Evolutionary conservation across 1,140 invertebrate genomes (phyloP), one percentile per base, ranked within the genome.

Genomic region (Helicoverpa armigera): DNA sequence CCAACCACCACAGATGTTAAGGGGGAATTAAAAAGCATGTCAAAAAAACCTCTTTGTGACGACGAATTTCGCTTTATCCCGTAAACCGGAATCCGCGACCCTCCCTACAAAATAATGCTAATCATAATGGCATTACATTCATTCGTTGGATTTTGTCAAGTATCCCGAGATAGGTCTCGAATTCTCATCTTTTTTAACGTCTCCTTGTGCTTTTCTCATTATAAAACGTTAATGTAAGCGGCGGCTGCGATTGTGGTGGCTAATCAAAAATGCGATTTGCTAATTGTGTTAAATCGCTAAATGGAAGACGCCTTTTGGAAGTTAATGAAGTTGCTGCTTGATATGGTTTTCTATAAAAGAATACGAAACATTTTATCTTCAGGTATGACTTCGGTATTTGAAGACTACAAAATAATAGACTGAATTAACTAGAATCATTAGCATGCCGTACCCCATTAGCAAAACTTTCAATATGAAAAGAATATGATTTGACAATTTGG

Each of bases 101-200:
- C 90, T 90, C 81, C 83, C 80, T 84, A 83, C 82, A 83, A 89
- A 89, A 91, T 94, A 93, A 92, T 91, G 90, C 92, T 94, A 94
- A 94, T 94, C 90, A 90, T 94, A 94, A 94, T 94, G 87, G 90
- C 89, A 94, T 93, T 94, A 94, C 91, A 93, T 93, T 94, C 91
- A 92, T 92, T 92, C 90, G 81, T 35, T 69, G 91, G 88, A 93
- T 91, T 92, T 91, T 86, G 86, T 92, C 88, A 92, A 93, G 92
- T 92, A 91, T 94, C 88, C 85, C 82, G 79, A 83, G 87, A 89
- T 87, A 85, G 85, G 82, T 84, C 81, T 80, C 77, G 88, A 83
- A 86, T 88, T 90, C 88, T 86, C 61, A 67, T 89, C 80, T 86
- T 89, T 91, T 91, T 88, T 92, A 88, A 89, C 84, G 58, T 77